Percentiles rank a stretch among this genome's conserved stretches.
These are phyloP conservation scores for Ameiurus melas DNA, from an alignment of 2,113 vertebrate genomes.

Conservation along the genomic window DNA sequence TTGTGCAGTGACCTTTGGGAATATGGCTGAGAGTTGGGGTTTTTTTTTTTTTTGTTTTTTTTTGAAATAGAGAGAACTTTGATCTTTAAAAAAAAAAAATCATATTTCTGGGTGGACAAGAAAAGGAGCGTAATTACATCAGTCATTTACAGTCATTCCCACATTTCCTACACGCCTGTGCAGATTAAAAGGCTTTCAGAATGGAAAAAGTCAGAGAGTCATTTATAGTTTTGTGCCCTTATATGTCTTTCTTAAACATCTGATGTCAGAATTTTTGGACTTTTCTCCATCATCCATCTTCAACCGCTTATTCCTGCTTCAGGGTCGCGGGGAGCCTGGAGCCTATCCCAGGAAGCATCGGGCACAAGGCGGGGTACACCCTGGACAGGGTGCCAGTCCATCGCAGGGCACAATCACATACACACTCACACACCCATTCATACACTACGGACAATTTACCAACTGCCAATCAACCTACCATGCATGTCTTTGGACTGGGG, in stretches of 20 bases:
- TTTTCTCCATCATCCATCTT: too few species aligned
- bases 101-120: neutral
- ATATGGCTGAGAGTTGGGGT: constrained; percentile 37
- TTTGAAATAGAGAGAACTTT: constrained; percentile 56
- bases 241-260: neutral
- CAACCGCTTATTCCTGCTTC: too few species aligned
- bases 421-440: too few species aligned
- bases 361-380: too few species aligned
- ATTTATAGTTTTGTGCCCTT: neutral
- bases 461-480: too few species aligned
- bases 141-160: neutral
- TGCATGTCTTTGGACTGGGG: too few species aligned
- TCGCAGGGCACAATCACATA: too few species aligned
- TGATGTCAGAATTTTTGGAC: neutral
- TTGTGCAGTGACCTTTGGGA: constrained; percentile 55
- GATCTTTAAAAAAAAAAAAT: constrained; percentile 55
- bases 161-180: neutral
- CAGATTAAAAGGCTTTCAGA: neutral
- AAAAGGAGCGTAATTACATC: neutral
- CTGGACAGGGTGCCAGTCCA: too few species aligned
- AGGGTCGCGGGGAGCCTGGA: too few species aligned
- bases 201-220: neutral
- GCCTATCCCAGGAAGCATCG: too few species aligned
- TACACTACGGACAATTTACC: too few species aligned
- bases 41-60: neutral